phyloP scores from a whole-genome alignment of 2,888 invertebrate genomes.

The Noctua comes region DNA sequence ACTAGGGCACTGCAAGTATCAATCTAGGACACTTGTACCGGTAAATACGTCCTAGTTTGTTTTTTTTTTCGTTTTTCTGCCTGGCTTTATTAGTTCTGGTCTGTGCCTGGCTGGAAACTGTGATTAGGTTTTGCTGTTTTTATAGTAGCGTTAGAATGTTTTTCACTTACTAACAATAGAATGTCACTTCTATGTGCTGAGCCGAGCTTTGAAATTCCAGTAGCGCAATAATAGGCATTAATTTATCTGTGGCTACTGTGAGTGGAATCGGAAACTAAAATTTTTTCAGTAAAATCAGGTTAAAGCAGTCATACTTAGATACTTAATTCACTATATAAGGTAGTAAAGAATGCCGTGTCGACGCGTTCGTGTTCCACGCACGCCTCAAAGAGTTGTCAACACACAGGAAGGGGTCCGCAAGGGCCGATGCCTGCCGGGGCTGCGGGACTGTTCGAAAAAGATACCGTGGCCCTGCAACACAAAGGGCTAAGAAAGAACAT shows the following conservation, averaged over 20 bases:
- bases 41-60: slow-evolving; percentile 21
- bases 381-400: no score
- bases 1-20: slow-evolving; percentile 26
- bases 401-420: no score
- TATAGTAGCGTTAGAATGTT: background rate
- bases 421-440: no score
- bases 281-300: background rate
- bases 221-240: background rate
- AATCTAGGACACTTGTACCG: slow-evolving; percentile 37
- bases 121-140: background rate
- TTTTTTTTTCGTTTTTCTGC: slow-evolving; percentile 12
- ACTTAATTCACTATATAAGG: background rate
- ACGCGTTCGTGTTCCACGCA: no score
- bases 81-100: slow-evolving; percentile 6
- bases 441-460: no score
- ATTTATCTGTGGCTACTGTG: background rate
- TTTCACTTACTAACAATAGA: background rate
- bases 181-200: background rate
- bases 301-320: background rate
- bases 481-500: no score
- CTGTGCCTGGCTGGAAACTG: background rate
- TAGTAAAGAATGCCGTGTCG: background rate
- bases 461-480: no score
- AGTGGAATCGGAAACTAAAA: background rate
- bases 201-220: background rate